Percentiles rank a stretch among this genome's conserved stretches.
Conservation (phyloP, 2,888 invertebrate species). For the Ornithoptera alexandrae region DNA sequence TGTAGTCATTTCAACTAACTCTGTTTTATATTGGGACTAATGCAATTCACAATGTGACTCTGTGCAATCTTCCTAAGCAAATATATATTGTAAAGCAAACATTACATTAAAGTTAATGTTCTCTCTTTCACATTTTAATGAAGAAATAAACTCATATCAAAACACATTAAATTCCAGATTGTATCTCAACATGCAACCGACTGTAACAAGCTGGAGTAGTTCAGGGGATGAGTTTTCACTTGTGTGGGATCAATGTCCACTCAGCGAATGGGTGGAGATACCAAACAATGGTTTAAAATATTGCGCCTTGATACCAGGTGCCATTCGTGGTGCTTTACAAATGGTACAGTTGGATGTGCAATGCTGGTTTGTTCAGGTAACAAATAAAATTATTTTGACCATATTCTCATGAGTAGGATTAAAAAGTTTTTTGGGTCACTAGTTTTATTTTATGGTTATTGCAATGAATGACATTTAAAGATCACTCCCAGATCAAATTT, state of each 20-base stretch:
- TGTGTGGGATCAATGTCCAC: constrained; percentile 95
- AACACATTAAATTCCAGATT: constrained; percentile 74
- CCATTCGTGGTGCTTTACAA: constrained; percentile 95
- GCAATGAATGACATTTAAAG: no score
- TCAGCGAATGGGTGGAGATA: constrained; percentile 98
- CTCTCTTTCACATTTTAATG: no score
- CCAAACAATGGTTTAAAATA: constrained; percentile 93
- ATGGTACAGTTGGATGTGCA: constrained; percentile 99
- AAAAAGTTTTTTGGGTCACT: no score
- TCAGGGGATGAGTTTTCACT: constrained; percentile 98
- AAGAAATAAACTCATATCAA: background rate
- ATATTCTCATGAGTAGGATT: no score
- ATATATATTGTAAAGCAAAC: no score
- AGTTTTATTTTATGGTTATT: no score
- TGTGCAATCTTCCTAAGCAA: no score
- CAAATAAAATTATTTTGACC: background rate
- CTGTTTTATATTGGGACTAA: no score
- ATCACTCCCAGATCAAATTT: no score
- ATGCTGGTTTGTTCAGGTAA: constrained; percentile 92
- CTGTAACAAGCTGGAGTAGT: constrained; percentile 96
- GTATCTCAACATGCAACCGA: constrained; percentile 95
- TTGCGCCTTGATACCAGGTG: constrained; percentile 95
- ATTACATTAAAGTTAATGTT: no score
- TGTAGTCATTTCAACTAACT: no score
- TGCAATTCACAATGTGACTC: no score